Evolutionary conservation across 2,113 vertebrate genomes (phyloP).

Genomic region (Silurus asotus): DNA sequence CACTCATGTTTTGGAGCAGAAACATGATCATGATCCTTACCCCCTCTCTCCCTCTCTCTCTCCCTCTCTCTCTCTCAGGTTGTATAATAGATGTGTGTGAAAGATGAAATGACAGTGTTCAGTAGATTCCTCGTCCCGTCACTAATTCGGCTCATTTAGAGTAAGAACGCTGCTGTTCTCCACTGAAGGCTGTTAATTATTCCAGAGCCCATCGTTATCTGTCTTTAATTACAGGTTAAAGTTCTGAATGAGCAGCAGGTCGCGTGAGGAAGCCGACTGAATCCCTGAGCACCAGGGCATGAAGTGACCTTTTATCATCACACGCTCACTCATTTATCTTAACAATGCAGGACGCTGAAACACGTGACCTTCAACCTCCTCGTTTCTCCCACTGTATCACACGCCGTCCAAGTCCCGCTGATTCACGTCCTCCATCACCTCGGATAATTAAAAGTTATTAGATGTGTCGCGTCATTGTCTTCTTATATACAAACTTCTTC

Average conservation of each 20-base stretch:
- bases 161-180: slow-evolving; percentile 59
- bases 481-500: no score
- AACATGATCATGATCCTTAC: not conserved
- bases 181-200: slow-evolving; percentile 60
- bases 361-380: slow-evolving; percentile 67
- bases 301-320: slow-evolving; percentile 64
- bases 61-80: not conserved
- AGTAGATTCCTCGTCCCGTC: slow-evolving; percentile 48
- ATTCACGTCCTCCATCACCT: slow-evolving; percentile 23
- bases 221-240: slow-evolving; percentile 62
- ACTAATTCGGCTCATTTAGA: slow-evolving; percentile 62
- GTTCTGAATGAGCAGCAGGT: slow-evolving; percentile 24
- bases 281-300: slow-evolving; percentile 28
- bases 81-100: not conserved
- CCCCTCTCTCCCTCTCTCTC: not conserved
- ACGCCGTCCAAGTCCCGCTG: slow-evolving; percentile 23
- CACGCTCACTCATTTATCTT: slow-evolving; percentile 66
- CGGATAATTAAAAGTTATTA: not conserved
- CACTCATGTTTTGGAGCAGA: not conserved
- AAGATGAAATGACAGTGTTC: slow-evolving; percentile 44
- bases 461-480: no score
- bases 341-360: slow-evolving; percentile 66
- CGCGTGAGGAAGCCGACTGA: not conserved
- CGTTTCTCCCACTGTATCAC: slow-evolving; percentile 54
- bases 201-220: slow-evolving; percentile 47